These are phyloP conservation scores for Rotaria macrura DNA, from an alignment of 2,888 invertebrate genomes.

Conservation along the genomic window DNA sequence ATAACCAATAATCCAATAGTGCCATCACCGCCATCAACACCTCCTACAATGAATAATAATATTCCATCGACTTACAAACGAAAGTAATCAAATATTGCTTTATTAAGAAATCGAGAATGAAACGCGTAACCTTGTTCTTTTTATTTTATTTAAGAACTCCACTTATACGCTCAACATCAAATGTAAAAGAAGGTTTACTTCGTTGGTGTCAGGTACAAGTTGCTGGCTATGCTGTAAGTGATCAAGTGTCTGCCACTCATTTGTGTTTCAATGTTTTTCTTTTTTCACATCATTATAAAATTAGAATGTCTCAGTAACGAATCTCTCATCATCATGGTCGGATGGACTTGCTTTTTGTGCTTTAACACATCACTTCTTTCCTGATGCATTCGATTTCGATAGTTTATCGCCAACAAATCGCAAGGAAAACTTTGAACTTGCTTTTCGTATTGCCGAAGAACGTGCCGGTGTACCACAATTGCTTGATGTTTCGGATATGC, in stretches of 20 bases:
- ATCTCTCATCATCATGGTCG: background rate
- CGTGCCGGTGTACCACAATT: background rate
- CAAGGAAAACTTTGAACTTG: constrained; percentile 86
- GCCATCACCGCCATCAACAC: background rate
- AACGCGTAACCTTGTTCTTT: background rate
- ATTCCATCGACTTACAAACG: constrained; percentile 2
- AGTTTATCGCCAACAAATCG: constrained; percentile 75
- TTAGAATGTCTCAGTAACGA: constrained; percentile 61
- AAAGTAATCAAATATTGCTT: background rate
- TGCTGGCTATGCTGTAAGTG: background rate
- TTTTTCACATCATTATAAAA: background rate
- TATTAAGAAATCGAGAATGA: background rate
- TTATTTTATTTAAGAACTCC: background rate
- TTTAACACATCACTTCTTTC: constrained; percentile 90
- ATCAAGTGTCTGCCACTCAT: too few species aligned
- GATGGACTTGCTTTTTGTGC: constrained; percentile 92
- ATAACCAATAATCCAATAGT: background rate
- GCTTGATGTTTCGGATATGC: constrained; percentile 11
- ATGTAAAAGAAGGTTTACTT: constrained; percentile 7
- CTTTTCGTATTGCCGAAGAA: constrained; percentile 81
- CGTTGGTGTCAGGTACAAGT: constrained; percentile 22
- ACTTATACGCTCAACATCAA: constrained; percentile 11
- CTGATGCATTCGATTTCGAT: constrained; percentile 87
- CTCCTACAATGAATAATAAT: background rate
- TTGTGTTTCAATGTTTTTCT: background rate